Evolutionary conservation across 2,113 vertebrate species (phyloP), one percentile per base, ranked within the genome.

Genomic region (Cacatua alba): DNA sequence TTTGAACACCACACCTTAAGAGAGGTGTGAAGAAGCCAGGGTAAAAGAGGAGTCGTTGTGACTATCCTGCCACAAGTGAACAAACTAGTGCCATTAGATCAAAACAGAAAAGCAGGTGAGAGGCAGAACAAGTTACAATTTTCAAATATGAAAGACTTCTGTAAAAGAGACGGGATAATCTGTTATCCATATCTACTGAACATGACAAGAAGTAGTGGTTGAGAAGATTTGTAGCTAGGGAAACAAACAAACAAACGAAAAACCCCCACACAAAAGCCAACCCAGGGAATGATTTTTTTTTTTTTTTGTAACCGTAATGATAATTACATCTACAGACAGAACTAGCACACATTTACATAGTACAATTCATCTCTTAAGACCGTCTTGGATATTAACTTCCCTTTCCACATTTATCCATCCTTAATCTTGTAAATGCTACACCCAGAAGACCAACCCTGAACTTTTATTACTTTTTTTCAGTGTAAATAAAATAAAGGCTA

Each of bases 261-360:
- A 19, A 6, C 1, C 21, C 33, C 19, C 2, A 2, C n/a, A 55
- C 17, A 70, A 67, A 83, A 52, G 2, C 5, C 19, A 95, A 19
- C 15, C 15, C 12, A 25, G 29, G 21, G 11, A 86, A 57, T 57
- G 16, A 37, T 3, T 41, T 41, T 60, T 63, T 41, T 68, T 77
- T 52, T 28, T 53, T 62, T 59, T 55, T 2, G 9, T 51, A 80
- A 72, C 25, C 75, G 77, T 86, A 65, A 60, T 70, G 43, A 74
- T 60, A 78, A 95, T 84, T 69, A 90, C 68, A 51, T 51, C 59
- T 88, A 83, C 63, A 86, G 91, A 92, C 88, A 96, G 88, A 94
- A 92, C 79, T 86, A 86, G 75, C 41, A 82, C 88, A 92, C 85
- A 93, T 96, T 92, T 91, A 85, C 82, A 93, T 90, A 95, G 63